Evolutionary conservation across 2,797 vertebrate genomes (phyloP).

Genomic region (Strix occidentalis): DNA sequence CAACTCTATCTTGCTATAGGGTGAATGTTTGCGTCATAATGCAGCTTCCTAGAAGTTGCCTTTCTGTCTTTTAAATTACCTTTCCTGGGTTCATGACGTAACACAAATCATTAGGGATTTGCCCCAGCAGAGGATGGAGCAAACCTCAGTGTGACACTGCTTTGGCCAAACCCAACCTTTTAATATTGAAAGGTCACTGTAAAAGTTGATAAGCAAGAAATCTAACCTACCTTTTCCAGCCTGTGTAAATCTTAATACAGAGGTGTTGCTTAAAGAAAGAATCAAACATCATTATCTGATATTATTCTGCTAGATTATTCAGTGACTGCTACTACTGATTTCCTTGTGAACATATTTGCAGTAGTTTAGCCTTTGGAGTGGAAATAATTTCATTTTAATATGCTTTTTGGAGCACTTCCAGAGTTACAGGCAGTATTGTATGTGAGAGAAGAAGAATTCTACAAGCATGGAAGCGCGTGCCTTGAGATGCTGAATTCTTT

Average conservation of each 20-base stretch:
- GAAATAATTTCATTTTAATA: conserved; percentile 13
- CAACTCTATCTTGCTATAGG: not conserved
- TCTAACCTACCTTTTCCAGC: not conserved
- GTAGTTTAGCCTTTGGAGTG: not conserved
- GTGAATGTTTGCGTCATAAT: not conserved
- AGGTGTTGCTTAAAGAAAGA: not conserved
- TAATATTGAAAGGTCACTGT: not conserved
- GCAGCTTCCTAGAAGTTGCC: not conserved
- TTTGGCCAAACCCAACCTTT: not conserved
- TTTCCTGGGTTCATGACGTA: not conserved
- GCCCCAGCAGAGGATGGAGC: not conserved
- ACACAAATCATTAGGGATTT: not conserved
- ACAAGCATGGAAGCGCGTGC: not conserved
- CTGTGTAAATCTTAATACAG: not conserved
- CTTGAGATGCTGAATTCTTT: not conserved
- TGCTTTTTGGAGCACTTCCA: not conserved
- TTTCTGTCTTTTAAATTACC: not conserved
- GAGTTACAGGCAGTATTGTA: not conserved
- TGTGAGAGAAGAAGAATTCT: not conserved
- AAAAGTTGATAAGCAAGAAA: not conserved
- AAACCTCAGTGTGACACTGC: not conserved
- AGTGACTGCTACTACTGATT: not conserved
- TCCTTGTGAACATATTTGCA: not conserved
- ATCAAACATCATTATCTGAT: not conserved
- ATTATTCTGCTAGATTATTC: not conserved